Evolutionary conservation across 2,888 invertebrate genomes (phyloP), one percentile per base, ranked within the genome.

Genomic region (Strigamia transsilvanica): DNA sequence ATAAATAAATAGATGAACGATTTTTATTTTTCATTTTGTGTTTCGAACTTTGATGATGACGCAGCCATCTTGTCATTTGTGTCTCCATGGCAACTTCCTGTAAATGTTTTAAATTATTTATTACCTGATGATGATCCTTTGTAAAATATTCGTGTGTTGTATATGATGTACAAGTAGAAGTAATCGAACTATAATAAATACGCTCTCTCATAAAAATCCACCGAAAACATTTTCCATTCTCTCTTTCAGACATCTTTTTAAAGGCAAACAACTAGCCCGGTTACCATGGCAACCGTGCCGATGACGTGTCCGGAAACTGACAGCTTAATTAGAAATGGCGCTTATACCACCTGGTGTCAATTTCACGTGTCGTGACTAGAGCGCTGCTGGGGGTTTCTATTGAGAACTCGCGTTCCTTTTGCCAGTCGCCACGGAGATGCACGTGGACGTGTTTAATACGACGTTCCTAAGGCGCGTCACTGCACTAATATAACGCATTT

Each of bases 141-240:
- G 83, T 83, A 83, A 83, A 80, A 83, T 82, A 82, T 83, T 66
- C 80, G 82, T 82, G 83, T 82, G 83, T 80, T 83, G 83, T 83
- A 83, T 79, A 83, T 83, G 83, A 82, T 83, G 83, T 83, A 83
- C 51, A 83, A 80, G 80, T 83, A 83, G 83, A 82, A 80, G 83
- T 34, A 38, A 79, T 56, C 80, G 73, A 73, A 46, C 80, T 46
- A 51, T 51, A 80, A 80, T 51, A 80, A 80, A 80, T 13, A 80
- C 38, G 21, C 38, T 21, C 21, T 5, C 79, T 66, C 66, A 23
- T 66, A 66, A 66, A n/a, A n/a, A n/a, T n/a, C n/a, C n/a, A n/a
- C n/a, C n/a, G n/a, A n/a, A n/a, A n/a, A n/a, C n/a, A n/a, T n/a
- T n/a, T n/a, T n/a, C n/a, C n/a, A n/a, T n/a, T n/a, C n/a, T n/a